Evolutionary conservation across 2,797 vertebrate genomes (phyloP), one percentile per base, ranked within the genome.

Genomic region (Acanthurus lineatus): DNA sequence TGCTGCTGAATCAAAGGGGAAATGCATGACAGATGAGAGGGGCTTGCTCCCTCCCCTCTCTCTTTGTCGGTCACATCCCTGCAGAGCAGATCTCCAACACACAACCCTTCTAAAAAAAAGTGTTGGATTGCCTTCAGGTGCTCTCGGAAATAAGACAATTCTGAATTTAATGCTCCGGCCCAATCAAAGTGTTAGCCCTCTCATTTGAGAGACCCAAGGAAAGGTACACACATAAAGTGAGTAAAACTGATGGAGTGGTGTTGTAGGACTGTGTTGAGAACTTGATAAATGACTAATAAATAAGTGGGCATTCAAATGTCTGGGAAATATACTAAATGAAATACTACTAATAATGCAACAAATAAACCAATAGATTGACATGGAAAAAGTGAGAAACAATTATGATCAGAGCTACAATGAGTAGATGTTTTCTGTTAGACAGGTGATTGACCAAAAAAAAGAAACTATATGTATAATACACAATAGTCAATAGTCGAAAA

Each of bases 1-100:
- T 91, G 93, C 89, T 91, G 88, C 84, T 86, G 92, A 92, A 93
- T 93, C 91, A 93, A 94, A 92, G 85, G 86, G 91, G 90, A 95
- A 95, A 95, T 94, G 93, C 92, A 92, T 84, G 94, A 94, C 94
- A 95, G 95, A 95, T 94, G 95, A 94, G 88, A 81, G 83, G 90
- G 83, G 82, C 73, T 78, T 52, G 82, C 89, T 87, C 91, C 91
- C 91, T 84, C 88, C 89, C 84, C 82, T 86, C 84, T 86, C 84
- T 81, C 88, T 89, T 87, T 92, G 88, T 92, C 80, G 93, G 91
- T 90, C 93, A 92, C 90, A 90, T 92, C 91, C 92, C 92, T 88
- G 91, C 90, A 89, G 90, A 93, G 85, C 85, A 90, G 87, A 90
- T 88, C 86, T 91, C 85, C 90, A 91, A 88, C 88, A 87, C 86